Conservation (phyloP, 2,888 invertebrate genomes). For the Lycophotia porphyrea region DNA sequence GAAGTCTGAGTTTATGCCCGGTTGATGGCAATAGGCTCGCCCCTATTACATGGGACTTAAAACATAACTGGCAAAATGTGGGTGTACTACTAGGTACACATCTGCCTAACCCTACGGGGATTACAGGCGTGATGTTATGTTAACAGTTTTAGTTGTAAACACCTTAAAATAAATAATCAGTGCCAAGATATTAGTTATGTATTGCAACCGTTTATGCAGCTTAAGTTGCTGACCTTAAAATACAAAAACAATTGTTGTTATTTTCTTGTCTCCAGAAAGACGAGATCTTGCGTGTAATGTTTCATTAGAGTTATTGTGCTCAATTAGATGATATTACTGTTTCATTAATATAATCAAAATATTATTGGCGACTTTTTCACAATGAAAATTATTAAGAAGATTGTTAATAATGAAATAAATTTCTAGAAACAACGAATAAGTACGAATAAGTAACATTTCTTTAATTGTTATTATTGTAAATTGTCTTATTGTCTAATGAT, state of each 20-base stretch:
- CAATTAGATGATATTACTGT: constrained; percentile 5
- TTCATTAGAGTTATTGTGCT: constrained; percentile 7
- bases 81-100: too few relatives aligned
- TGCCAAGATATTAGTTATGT: background rate
- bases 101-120: too few relatives aligned
- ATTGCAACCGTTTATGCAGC: background rate
- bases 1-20: too few relatives aligned
- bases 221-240: background rate
- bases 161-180: background rate
- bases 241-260: background rate
- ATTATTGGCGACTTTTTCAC: background rate
- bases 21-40: too few relatives aligned
- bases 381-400: background rate
- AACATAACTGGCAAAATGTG: too few relatives aligned
- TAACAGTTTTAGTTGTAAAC: too few relatives aligned
- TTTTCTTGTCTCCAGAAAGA: background rate
- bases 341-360: background rate
- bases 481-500: background rate
- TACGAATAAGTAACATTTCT: background rate
- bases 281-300: background rate
- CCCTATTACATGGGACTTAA: too few relatives aligned
- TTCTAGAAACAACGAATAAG: background rate
- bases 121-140: too few relatives aligned
- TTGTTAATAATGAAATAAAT: background rate
- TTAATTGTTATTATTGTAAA: background rate